A percentile compares a stretch with the other conserved stretches of the same genome.
phyloP scores from a whole-genome alignment of 2,113 vertebrate species.

The Baryphthengus martii region DNA sequence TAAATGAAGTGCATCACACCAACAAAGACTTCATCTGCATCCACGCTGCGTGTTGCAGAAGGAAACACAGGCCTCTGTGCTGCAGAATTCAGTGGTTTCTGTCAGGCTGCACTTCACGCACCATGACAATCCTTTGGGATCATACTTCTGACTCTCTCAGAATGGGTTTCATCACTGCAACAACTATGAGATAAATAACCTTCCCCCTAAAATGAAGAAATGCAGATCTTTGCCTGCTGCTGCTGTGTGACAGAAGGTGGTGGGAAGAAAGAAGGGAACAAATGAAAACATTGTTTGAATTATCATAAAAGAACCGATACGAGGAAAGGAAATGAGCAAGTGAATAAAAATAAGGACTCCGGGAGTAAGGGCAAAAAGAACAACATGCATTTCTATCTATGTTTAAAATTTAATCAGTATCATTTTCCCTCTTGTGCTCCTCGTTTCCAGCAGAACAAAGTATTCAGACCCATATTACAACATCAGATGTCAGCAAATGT shows the following conservation, averaged over 20 bases:
- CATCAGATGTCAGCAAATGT: not conserved
- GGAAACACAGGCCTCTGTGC: slow-evolving; percentile 69
- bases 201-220: not conserved
- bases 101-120: slow-evolving; percentile 22
- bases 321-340: not conserved
- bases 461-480: not conserved
- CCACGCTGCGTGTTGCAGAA: slow-evolving; percentile 74
- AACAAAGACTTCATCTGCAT: slow-evolving; percentile 83
- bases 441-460: not conserved
- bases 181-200: not conserved
- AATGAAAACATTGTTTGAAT: not conserved
- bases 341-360: not conserved
- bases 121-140: slow-evolving; percentile 5
- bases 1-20: slow-evolving; percentile 77
- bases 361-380: not conserved
- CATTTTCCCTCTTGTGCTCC: not conserved
- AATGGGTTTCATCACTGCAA: not conserved
- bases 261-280: not conserved
- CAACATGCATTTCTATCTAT: not conserved
- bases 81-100: slow-evolving; percentile 59
- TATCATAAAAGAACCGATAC: not conserved
- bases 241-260: not conserved
- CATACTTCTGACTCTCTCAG: not conserved
- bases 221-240: not conserved
- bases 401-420: not conserved